phyloP scores from a whole-genome alignment of 2,797 vertebrate genomes.

The Lemur catta region DNA sequence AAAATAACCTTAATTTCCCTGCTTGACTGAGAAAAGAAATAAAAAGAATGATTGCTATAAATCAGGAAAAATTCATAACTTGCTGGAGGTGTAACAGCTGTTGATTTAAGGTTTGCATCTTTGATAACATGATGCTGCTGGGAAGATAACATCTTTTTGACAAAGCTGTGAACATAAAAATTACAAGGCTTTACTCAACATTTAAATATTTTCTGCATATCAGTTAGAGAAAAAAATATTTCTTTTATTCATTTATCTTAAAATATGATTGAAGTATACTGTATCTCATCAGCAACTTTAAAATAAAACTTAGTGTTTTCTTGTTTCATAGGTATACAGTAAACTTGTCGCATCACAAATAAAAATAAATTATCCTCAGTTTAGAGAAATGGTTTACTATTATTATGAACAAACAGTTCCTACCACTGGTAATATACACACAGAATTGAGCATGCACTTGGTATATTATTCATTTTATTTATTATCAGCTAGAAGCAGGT shows the following conservation, averaged over 20 bases:
- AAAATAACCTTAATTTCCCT: constrained; percentile 74
- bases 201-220: constrained; percentile 81
- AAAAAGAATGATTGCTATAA: constrained; percentile 78
- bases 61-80: constrained; percentile 85
- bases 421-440: constrained; percentile 56
- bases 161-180: constrained; percentile 84
- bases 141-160: constrained; percentile 83
- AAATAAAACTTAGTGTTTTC: constrained; percentile 77
- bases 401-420: constrained; percentile 59
- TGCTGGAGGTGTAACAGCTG: constrained; percentile 85
- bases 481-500: constrained; percentile 54
- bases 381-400: constrained; percentile 72
- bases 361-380: constrained; percentile 76
- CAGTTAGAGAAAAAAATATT: constrained; percentile 45
- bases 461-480: constrained; percentile 51
- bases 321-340: constrained; percentile 50
- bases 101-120: constrained; percentile 85
- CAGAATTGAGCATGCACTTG: neutral
- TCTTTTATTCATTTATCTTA: constrained; percentile 49
- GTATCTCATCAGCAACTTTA: constrained; percentile 75
- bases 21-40: constrained; percentile 74
- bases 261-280: constrained; percentile 59
- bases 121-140: constrained; percentile 79
- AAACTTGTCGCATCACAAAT: constrained; percentile 71
- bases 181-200: constrained; percentile 78